Conservation (phyloP, 35 echinoderm and acorn worm genomes). For the Heliocidaris erythrogramma region DNA sequence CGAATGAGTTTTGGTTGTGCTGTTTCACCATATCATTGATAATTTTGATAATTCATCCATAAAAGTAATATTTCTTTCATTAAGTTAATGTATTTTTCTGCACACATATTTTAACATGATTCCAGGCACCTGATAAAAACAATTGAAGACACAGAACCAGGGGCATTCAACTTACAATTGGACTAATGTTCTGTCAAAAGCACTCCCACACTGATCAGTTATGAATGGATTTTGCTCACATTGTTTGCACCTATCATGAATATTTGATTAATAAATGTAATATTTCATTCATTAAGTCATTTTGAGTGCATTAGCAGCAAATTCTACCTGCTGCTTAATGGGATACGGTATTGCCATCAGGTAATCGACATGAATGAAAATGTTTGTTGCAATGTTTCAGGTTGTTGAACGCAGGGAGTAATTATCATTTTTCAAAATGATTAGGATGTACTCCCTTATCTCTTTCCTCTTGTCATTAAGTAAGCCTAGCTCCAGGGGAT, state of each 20-base stretch:
- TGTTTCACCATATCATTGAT: background rate
- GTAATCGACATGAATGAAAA: background rate
- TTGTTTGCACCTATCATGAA: background rate
- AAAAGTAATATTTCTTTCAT: background rate
- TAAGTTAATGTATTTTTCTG: background rate
- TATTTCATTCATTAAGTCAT: constrained; percentile 5
- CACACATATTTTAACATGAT: background rate
- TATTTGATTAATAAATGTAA: background rate
- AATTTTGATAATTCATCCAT: background rate
- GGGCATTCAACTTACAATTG: background rate
- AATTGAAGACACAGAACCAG: background rate
- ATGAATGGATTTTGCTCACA: background rate
- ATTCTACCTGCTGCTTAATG: background rate
- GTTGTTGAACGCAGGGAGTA: background rate
- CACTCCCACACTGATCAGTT: background rate
- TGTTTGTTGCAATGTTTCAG: background rate
- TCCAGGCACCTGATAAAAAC: background rate
- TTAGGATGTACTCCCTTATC: background rate
- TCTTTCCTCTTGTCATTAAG: background rate
- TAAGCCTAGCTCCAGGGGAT: background rate
- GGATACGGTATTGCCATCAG: background rate
- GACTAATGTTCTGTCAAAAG: too few species aligned
- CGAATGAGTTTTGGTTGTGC: background rate
- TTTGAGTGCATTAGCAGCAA: background rate
- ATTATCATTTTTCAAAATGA: background rate